A percentile compares a stretch with the other conserved stretches of the same genome.
These are phyloP conservation scores for Marcusenius ussheri DNA, from an alignment of 2,113 vertebrate species.

Conservation along the genomic window DNA sequence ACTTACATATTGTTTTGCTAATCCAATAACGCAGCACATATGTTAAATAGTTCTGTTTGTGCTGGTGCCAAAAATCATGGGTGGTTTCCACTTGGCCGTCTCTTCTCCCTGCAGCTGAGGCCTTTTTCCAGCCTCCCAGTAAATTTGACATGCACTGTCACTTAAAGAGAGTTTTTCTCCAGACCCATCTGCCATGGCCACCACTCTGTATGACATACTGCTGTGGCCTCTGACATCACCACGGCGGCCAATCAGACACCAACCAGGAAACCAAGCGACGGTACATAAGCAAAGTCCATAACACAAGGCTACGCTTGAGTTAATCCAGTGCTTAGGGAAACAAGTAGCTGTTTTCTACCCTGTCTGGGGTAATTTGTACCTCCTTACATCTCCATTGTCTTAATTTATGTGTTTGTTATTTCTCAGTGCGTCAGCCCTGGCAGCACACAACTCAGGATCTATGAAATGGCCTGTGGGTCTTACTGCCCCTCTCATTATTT, in stretches of 20 bases:
- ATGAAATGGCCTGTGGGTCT: not conserved
- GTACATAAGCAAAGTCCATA: not conserved
- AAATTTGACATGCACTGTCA: not conserved
- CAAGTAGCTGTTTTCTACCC: not conserved
- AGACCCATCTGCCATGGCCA: not conserved
- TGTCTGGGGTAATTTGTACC: not conserved
- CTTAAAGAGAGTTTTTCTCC: not conserved
- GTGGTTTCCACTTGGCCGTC: conserved; percentile 22
- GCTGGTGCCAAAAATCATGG: conserved; percentile 10
- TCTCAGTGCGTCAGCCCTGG: not conserved
- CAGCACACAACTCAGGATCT: not conserved
- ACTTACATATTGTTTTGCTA: conserved; percentile 19
- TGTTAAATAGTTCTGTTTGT: conserved; percentile 21
- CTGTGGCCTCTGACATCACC: conserved; percentile 1
- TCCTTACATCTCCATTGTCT: conserved; percentile 1
- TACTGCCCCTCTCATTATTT: not conserved
- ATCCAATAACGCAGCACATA: conserved; percentile 24
- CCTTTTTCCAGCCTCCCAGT: not conserved
- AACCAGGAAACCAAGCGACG: not conserved
- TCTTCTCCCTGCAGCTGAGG: not conserved
- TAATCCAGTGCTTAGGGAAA: not conserved
- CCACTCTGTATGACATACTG: not conserved
- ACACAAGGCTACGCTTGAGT: not conserved
- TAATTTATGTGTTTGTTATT: not conserved
- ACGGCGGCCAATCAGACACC: not conserved